Evolutionary conservation across 2,888 invertebrate species (phyloP).

Genomic region (Pharmacophagus antenor): DNA sequence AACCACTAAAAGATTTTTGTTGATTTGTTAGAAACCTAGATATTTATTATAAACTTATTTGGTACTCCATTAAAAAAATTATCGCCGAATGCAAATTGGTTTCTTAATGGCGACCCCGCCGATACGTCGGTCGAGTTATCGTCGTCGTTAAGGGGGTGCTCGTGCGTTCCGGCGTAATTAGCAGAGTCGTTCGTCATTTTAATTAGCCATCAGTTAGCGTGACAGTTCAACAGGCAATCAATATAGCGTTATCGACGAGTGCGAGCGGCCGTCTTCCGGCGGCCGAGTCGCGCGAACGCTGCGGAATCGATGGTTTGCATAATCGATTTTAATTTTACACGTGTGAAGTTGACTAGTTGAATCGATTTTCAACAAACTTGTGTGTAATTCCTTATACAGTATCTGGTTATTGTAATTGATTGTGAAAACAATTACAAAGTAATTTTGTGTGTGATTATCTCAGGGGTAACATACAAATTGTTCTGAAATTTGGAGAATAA

Average conservation of each 20-base stretch:
- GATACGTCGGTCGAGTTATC: not conserved
- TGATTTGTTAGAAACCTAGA: too few species aligned
- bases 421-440: too few species aligned
- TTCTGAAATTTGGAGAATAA: too few species aligned
- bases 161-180: slow-evolving; percentile 21
- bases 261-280: not conserved
- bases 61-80: too few species aligned
- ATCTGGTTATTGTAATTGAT: too few species aligned
- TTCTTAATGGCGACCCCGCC: slow-evolving; percentile 7
- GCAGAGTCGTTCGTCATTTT: slow-evolving; percentile 30
- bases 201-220: slow-evolving; percentile 28
- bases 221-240: slow-evolving; percentile 29
- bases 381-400: not conserved
- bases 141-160: slow-evolving; percentile 4
- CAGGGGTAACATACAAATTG: too few species aligned
- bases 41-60: too few species aligned
- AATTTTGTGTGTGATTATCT: too few species aligned
- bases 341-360: not conserved
- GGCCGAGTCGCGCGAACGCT: not conserved
- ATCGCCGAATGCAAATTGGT: slow-evolving; percentile 16
- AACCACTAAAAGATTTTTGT: too few species aligned
- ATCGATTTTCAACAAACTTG: too few species aligned
- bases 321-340: too few species aligned
- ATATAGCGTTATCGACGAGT: slow-evolving; percentile 26
- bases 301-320: not conserved